Conservation (phyloP, 2,113 vertebrate species). For the Conger conger region DNA sequence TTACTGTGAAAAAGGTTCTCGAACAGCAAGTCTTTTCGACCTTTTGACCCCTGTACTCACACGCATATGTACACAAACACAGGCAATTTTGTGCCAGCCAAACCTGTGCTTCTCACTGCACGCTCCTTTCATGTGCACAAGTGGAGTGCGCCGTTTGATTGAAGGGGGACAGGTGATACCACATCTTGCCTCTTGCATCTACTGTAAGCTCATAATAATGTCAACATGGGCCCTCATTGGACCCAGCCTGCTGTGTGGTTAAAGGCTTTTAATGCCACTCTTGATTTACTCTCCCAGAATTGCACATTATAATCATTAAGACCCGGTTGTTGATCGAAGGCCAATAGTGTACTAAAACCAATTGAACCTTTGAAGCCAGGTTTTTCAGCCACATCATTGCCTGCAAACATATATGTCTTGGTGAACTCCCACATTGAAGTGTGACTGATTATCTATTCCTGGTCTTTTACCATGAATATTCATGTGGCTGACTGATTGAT, state of each 20-base stretch:
- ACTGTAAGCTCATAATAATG: background rate
- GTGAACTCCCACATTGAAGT: background rate
- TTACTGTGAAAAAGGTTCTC: background rate
- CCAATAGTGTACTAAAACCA: background rate
- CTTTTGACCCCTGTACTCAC: background rate
- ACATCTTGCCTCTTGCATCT: background rate
- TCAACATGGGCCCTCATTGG: background rate
- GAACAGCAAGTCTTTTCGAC: too few relatives aligned
- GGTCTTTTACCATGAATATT: background rate
- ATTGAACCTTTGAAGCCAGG: background rate
- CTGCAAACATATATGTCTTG: background rate
- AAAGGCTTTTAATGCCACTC: constrained; percentile 10
- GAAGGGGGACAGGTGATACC: background rate
- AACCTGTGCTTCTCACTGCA: background rate
- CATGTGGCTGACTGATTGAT: constrained; percentile 8
- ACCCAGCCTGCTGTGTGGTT: background rate
- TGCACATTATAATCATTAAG: background rate
- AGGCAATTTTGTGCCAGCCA: background rate
- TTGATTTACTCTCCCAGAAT: background rate
- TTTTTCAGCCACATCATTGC: background rate
- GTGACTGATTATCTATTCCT: background rate
- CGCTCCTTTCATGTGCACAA: background rate
- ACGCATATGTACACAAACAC: background rate
- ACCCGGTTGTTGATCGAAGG: background rate
- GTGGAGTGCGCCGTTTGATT: background rate